Base-by-base conservation (phyloP, 1,140 invertebrate species). In the Hydropsyche tenuis region DNA sequence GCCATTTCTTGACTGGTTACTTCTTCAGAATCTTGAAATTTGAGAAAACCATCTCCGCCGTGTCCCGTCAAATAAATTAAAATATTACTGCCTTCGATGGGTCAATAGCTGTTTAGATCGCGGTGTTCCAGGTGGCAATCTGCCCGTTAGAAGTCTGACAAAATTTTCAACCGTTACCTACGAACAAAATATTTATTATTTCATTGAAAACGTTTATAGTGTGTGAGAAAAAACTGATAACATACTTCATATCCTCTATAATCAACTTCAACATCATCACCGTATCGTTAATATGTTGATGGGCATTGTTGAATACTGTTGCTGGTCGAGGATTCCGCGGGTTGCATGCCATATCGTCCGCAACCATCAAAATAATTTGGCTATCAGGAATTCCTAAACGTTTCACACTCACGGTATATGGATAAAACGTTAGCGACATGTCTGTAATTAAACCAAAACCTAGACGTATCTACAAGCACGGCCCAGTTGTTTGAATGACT, bases 301-400 rank as follows among this genome's bases (percentile, higher is more conserved):
- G 94, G 62, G 95, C 95, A 86, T 99, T 99, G 81, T 99, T 99
- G 80, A 97, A 99, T 5, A 99, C 96, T 2, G 96, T 97, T 0
- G 95, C 98, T n/a, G 98, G 97, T 23, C 94, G 87, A 3, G 98
- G 97, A 87, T 99, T 99, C 74, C 98, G 86, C 0, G 97, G 90
- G 87, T 99, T 99, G 80, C 98, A 99, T 0, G 98, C 97, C 96
- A 99, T 99, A 80, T 99, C 98, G 86, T 99, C 98, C 22, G 98
- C 97, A 60, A 99, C 91, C 97, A 99, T 99, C 43, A 99, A 82
- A 79, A 99, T 99, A 62, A 99, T 99, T 84, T 95, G 93, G 63
- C 93, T 94, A 82, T 99, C 97, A 6, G 97, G 97, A 76, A 99
- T 99, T 42, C 98, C 98, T 1, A 99, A 86, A 18, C 97, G 87